These are phyloP conservation scores for Peromyscus maniculatus DNA, from an alignment of 2,113 vertebrate genomes.

Conservation along the genomic window DNA sequence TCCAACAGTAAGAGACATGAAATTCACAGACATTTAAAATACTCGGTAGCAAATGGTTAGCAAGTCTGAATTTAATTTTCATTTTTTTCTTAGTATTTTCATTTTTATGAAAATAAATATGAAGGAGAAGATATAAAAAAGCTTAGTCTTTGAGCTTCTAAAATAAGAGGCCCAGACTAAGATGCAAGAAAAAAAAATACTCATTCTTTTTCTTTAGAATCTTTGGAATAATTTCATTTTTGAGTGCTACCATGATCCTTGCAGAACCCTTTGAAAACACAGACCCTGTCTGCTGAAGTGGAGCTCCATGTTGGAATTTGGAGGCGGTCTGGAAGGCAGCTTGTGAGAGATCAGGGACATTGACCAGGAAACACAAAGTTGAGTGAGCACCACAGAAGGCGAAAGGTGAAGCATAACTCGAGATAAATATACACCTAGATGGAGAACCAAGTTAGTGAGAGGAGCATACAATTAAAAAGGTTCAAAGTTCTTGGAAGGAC, in stretches of 20 bases:
- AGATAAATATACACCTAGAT: not conserved
- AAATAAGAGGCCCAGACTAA: constrained; percentile 1
- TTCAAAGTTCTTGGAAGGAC: not conserved
- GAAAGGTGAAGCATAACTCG: not conserved
- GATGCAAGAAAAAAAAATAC: constrained; percentile 48
- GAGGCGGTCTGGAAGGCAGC: not conserved
- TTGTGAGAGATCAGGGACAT: not conserved
- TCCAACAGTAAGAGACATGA: constrained; percentile 19
- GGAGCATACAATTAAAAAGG: not conserved
- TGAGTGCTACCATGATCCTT: not conserved
- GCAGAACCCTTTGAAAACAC: not conserved
- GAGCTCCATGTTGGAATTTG: not conserved
- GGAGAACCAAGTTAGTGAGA: not conserved
- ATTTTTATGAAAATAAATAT: not conserved
- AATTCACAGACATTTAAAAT: not conserved
- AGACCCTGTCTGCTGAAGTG: not conserved
- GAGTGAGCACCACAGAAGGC: not conserved
- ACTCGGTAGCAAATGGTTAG: not conserved
- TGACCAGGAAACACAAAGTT: not conserved
- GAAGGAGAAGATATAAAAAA: not conserved
- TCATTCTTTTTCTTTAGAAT: not conserved
- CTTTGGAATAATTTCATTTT: constrained; percentile 21
- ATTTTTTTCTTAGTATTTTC: not conserved
- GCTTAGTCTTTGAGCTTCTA: not conserved
- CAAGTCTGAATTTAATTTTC: constrained; percentile 25